These are phyloP conservation scores for Danaus chrysippus DNA, from an alignment of 2,888 invertebrate species.

Conservation along the genomic window DNA sequence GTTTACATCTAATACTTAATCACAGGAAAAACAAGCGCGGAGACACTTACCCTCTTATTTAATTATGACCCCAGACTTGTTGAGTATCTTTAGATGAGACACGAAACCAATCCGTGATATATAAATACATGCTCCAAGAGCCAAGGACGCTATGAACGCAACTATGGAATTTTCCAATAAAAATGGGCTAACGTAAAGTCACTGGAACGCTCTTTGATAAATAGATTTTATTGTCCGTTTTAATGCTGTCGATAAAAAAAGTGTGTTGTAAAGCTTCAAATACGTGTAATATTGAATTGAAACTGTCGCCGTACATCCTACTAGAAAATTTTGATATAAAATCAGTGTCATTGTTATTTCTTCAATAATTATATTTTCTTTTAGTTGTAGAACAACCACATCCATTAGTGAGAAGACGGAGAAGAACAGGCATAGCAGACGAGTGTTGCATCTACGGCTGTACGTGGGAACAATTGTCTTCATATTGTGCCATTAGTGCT, in stretches of 20 bases:
- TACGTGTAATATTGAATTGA: not conserved
- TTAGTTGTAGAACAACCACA: constrained; percentile 67
- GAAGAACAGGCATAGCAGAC: constrained; percentile 67
- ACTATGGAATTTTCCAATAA: constrained; percentile 19
- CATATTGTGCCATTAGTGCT: constrained; percentile 68
- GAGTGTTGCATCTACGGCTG: constrained; percentile 68
- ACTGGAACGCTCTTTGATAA: constrained; percentile 17
- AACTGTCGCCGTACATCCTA: not conserved
- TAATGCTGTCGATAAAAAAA: not conserved
- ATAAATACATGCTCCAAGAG: constrained; percentile 11
- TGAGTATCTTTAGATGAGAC: constrained; percentile 30
- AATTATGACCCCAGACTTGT: constrained; percentile 36
- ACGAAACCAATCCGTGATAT: constrained; percentile 38
- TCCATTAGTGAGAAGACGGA: constrained; percentile 51
- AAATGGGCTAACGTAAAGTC: constrained; percentile 14
- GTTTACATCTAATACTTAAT: constrained; percentile 43
- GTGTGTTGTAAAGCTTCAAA: not conserved
- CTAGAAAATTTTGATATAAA: not conserved
- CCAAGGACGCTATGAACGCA: constrained; percentile 16
- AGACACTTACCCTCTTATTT: constrained; percentile 37
- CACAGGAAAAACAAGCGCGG: constrained; percentile 40
- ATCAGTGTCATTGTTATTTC: no score
- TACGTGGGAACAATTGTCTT: constrained; percentile 62
- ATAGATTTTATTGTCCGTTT: constrained; percentile 8
- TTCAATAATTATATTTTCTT: constrained; percentile 21